A percentile compares a stretch with the other conserved stretches of the same genome.
Conservation (phyloP, 2,888 invertebrate species). For the Tillus elongatus region DNA sequence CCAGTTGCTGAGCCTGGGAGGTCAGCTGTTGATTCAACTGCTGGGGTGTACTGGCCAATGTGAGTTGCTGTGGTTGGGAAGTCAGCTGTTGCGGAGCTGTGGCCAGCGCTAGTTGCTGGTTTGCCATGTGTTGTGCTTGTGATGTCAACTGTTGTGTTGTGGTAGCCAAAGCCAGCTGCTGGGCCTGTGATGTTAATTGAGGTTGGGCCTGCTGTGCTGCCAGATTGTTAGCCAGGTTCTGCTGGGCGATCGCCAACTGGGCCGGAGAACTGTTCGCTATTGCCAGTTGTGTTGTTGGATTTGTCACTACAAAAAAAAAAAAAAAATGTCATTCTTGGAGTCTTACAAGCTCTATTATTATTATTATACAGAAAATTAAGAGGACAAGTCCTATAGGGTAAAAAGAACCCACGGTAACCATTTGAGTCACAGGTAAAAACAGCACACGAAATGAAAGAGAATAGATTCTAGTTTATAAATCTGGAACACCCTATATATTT, state of each 20-base stretch:
- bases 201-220: slow-evolving; percentile 32
- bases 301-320: slow-evolving; percentile 35
- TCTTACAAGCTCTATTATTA: no score
- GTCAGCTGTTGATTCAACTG: slow-evolving; percentile 29
- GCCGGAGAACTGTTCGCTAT: slow-evolving; percentile 38
- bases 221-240: slow-evolving; percentile 37
- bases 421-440: no score
- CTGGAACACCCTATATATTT: no score
- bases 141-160: slow-evolving; percentile 31
- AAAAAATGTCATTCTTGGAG: slow-evolving; percentile 7
- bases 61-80: slow-evolving; percentile 30
- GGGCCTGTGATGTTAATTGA: slow-evolving; percentile 31
- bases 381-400: no score
- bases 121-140: slow-evolving; percentile 29
- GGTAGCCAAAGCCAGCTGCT: slow-evolving; percentile 30
- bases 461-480: no score
- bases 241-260: slow-evolving; percentile 39
- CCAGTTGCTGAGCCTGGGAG: slow-evolving; percentile 37
- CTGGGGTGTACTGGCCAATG: slow-evolving; percentile 26
- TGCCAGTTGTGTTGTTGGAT: slow-evolving; percentile 37
- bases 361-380: no score
- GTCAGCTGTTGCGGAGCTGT: slow-evolving; percentile 27
- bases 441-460: no score
- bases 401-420: no score
- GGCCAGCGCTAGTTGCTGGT: slow-evolving; percentile 26